Base-by-base conservation (phyloP, 2,888 invertebrate genomes). In the Cosmopolites sordidus region DNA sequence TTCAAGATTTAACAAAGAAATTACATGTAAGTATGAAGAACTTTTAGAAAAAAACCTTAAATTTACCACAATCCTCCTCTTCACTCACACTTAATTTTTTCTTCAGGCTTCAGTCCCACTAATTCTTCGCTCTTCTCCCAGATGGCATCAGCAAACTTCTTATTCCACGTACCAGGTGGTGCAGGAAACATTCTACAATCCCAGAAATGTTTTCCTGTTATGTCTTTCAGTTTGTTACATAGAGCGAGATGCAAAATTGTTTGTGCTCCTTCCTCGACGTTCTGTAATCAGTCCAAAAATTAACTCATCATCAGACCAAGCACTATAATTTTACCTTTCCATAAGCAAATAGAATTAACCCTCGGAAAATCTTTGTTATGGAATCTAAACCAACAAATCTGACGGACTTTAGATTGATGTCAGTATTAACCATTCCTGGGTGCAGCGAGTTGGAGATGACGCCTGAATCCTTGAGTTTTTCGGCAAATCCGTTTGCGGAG, bases 51-150 rank as follows among this genome's bases (percentile, higher is more conserved):
- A n/a, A n/a, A n/a, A n/a, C n/a, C n/a, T n/a, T n/a, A n/a, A n/a
- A n/a, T n/a, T n/a, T n/a, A n/a, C n/a, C n/a, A n/a, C n/a, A n/a
- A n/a, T n/a, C n/a, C n/a, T n/a, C n/a, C n/a, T n/a, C n/a, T n/a
- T 54, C 33, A 56, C 48, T 60, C 49, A 57, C 5, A 52, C 65
- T 72, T 60, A 8, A 64, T 15, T 58, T 68, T 72, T 49, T 90
- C 89, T 56, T 75, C 76, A 1, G 83, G 77, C 44, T 81, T 81
- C 46, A 91, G 73, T 57, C 86, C 83, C 1, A 84, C 86, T 54
- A 92, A 73, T 58, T 82, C 79, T 63, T 87, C 85, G 22, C 90
- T 89, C 55, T 87, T 78, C 66, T 89, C 87, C 94, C 94, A 95
- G 40, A 93, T 73, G 66, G 87, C 86, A 62, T 81, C 82, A 6